phyloP scores from a whole-genome alignment of 2,888 invertebrate genomes.

The Hyalella azteca region DNA sequence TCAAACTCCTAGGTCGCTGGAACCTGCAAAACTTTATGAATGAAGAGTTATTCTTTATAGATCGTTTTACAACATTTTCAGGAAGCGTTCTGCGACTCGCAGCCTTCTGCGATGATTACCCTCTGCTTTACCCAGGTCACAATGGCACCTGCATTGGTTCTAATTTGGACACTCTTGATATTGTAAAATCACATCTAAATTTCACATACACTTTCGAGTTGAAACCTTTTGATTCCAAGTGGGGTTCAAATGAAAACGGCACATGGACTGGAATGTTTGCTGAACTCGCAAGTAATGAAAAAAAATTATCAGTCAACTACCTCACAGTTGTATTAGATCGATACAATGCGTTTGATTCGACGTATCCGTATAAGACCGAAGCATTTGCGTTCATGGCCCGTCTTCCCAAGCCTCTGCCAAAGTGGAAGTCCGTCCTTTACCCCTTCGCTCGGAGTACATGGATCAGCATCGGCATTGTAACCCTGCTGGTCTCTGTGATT shows the following conservation, averaged over 20 bases:
- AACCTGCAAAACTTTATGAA: neutral
- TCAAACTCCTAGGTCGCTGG: constrained; percentile 31
- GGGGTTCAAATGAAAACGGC: constrained; percentile 50
- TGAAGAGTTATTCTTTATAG: constrained; percentile 38
- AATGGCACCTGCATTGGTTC: constrained; percentile 38
- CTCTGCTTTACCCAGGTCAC: constrained; percentile 41
- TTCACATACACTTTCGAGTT: constrained; percentile 41
- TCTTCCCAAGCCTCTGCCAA: constrained; percentile 42
- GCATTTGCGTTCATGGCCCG: constrained; percentile 46
- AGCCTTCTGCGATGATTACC: constrained; percentile 49
- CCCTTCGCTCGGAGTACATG: constrained; percentile 43
- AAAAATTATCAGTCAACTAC: constrained; percentile 41
- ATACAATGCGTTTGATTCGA: constrained; percentile 46
- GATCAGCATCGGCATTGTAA: constrained; percentile 38
- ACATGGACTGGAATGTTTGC: constrained; percentile 55
- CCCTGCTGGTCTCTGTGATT: constrained; percentile 7
- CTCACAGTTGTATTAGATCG: constrained; percentile 45
- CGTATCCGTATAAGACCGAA: constrained; percentile 48
- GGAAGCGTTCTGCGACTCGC: constrained; percentile 42
- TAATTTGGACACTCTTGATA: constrained; percentile 40
- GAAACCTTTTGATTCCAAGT: constrained; percentile 36
- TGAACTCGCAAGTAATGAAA: constrained; percentile 43
- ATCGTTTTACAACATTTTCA: constrained; percentile 41
- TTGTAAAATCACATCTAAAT: constrained; percentile 43
- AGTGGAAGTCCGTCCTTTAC: constrained; percentile 42